Evolutionary conservation across 2,797 vertebrate species (phyloP), one percentile per base, ranked within the genome.

Genomic region (Manis javanica): DNA sequence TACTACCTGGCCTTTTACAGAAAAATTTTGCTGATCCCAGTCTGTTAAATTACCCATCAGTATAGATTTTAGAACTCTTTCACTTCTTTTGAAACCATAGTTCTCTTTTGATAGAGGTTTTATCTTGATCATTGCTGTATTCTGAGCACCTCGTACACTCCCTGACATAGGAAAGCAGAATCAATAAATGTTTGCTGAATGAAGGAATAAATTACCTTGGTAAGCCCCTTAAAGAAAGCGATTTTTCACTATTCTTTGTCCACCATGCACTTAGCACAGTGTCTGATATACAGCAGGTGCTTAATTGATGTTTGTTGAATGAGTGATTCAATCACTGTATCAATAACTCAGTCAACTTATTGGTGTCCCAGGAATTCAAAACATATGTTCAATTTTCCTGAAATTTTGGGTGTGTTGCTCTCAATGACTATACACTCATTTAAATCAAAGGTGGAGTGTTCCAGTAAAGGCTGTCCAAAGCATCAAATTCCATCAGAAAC

Each of bases 401-500:
- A 71, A 92, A 51, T 83, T 59, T 34, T 57, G 26, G 16, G 6
- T 68, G 19, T 26, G 4, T 68, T 87, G 57, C 7, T 5, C 26
- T 82, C 37, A 53, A 4, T 39, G 87, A 84, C 72, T 79, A 14
- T 18, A 59, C 5, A 39, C 15, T 46, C 61, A 59, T 93, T 91
- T 87, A 79, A 96, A 69, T 5, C 24, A 42, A 87, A 96, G 34
- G 39, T 34, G 11, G 34, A n/a, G 2, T 26, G 3, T 61, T 94
- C 89, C 6, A 42, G 57, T 91, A 78, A 83, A 91, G 87, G n/a
- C 37, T 90, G 7, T 16, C 63, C 74, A 51, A 53, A 72, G 21
- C 64, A 89, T 71, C 46, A 26, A 68, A 72, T 93, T 55, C 57
- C 66, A 31, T 37, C 75, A 74, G 37, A 95, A 96, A 95, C 29